Base-by-base conservation (phyloP, 1,140 invertebrate genomes). In the Philopotamus ludificatus region DNA sequence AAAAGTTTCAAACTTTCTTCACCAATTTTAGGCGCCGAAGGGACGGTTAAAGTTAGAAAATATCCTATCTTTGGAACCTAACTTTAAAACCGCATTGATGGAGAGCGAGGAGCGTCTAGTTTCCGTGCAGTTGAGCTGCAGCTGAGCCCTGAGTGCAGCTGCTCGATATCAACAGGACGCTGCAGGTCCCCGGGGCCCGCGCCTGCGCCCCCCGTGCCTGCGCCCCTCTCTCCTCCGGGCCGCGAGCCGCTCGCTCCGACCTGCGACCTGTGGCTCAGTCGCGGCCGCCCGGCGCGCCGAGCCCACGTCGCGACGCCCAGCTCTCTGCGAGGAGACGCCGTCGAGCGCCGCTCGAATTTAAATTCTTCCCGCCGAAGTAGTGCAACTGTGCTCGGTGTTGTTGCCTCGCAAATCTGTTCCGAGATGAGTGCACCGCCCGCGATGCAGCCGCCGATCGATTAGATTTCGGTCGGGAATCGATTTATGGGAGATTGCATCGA, bases 241-340 rank as follows among this genome's bases (percentile, higher is more conserved):
- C 50, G n/a, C 50, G 22, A 50, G n/a, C 22, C 21, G n/a, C 50
- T 18, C 18, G 34, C 54, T 34, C 53, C 53, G 12, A n/a, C 47
- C n/a, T 25, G 42, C 15, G 57, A 60, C 57, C 57, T 60, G 57
- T 60, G 23, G 57, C 42, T 47, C 57, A 60, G 57, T 60, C 57
- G 57, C 9, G 3, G 15, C 10, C 20, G 21, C 50, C 50, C 23
- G 8, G 8, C 50, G 50, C 28, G n/a, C 25, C 20, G 25, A 16
- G 2, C 12, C 25, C 12, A 10, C 25, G 51, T 28, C 12, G 25
- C 26, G 39, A 3, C 21, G 18, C 1, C 23, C 21, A n/a, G 28
- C n/a, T n/a, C n/a, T n/a, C n/a, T n/a, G n/a, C n/a, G n/a, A n/a
- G n/a, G n/a, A n/a, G n/a, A n/a, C n/a, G n/a, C n/a, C n/a, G n/a